These are phyloP conservation scores for Lerista edwardsae DNA, from an alignment of 2,797 vertebrate genomes.

Conservation along the genomic window DNA sequence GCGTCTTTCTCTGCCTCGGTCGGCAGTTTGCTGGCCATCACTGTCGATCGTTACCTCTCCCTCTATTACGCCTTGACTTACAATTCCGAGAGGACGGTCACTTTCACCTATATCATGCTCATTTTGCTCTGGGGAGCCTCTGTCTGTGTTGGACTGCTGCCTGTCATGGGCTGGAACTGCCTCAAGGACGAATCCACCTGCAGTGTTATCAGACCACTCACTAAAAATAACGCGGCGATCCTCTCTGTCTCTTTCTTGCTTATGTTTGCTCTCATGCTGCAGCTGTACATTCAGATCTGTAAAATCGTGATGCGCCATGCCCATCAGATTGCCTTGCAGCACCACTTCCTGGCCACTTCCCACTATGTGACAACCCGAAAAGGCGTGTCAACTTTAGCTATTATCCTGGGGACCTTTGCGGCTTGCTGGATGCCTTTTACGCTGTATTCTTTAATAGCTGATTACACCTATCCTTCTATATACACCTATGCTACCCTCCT, in stretches of 20 bases:
- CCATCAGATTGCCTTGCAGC: slow-evolving; percentile 98
- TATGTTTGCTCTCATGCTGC: slow-evolving; percentile 97
- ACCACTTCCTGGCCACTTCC: slow-evolving; percentile 96
- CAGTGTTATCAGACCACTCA: slow-evolving; percentile 95
- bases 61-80: slow-evolving; percentile 98
- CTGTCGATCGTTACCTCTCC: slow-evolving; percentile 97
- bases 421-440: slow-evolving; percentile 99
- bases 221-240: slow-evolving; percentile 95
- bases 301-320: slow-evolving; percentile 98
- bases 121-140: slow-evolving; percentile 94
- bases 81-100: slow-evolving; percentile 95
- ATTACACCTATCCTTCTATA: slow-evolving; percentile 96
- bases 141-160: slow-evolving; percentile 91
- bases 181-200: slow-evolving; percentile 91
- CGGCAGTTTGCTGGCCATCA: slow-evolving; percentile 97
- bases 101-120: slow-evolving; percentile 97
- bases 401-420: slow-evolving; percentile 97
- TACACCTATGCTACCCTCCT: slow-evolving; percentile 98
- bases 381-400: slow-evolving; percentile 95
- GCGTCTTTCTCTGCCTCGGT: slow-evolving; percentile 98
- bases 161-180: slow-evolving; percentile 96
- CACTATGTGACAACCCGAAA: slow-evolving; percentile 98
- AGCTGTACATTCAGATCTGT: slow-evolving; percentile 98
- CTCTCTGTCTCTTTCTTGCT: slow-evolving; percentile 96
- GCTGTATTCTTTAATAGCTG: slow-evolving; percentile 94